Conservation (phyloP, 2,888 invertebrate species). For the Coelinius sp. region DNA sequence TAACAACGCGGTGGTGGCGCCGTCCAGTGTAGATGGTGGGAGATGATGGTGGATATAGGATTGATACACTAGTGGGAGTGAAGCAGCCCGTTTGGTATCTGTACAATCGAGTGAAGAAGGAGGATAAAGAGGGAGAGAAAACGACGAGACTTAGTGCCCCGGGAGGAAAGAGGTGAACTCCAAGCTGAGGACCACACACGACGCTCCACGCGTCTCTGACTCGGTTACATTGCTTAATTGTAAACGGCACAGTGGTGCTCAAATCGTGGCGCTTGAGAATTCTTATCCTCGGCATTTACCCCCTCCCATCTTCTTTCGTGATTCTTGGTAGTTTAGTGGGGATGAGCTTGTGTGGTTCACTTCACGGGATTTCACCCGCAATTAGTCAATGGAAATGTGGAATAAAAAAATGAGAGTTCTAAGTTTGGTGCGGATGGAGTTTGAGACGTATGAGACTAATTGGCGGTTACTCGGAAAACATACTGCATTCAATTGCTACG, state of each 20-base stretch:
- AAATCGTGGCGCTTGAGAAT: conserved; percentile 42
- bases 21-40: conserved; percentile 47
- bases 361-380: conserved; percentile 11
- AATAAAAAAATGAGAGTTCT: not conserved
- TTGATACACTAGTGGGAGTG: conserved; percentile 42
- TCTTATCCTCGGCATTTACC: not conserved
- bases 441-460: not conserved
- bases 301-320: not conserved
- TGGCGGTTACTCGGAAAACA: not conserved
- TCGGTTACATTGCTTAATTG: conserved; percentile 71
- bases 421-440: not conserved
- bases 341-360: not conserved
- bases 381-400: conserved; percentile 1
- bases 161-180: conserved; percentile 61
- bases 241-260: conserved; percentile 68
- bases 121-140: conserved; percentile 42
- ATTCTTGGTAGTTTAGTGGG: not conserved
- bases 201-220: conserved; percentile 70
- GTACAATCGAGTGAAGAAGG: conserved; percentile 33
- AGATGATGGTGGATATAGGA: conserved; percentile 44
- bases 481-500: not conserved
- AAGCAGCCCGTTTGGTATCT: conserved; percentile 26
- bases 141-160: conserved; percentile 44
- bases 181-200: conserved; percentile 69
- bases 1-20: conserved; percentile 43